These are phyloP conservation scores for Epinotia ramella DNA, from an alignment of 2,888 invertebrate species.

Conservation along the genomic window DNA sequence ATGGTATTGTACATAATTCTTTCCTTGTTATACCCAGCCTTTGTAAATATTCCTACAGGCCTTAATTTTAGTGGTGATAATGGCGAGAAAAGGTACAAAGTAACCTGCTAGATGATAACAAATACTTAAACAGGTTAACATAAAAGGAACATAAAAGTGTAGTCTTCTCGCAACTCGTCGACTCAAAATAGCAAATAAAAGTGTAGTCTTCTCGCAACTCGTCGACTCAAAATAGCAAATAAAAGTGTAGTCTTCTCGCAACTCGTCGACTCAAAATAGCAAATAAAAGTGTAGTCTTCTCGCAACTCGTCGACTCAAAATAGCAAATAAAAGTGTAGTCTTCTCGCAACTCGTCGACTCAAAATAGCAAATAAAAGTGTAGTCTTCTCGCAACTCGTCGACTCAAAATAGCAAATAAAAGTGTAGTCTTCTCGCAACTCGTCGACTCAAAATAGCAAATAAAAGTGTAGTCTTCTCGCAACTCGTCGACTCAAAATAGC, in stretches of 20 bases:
- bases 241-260: slow-evolving; percentile 10
- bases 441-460: slow-evolving; percentile 16
- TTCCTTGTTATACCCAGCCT: too few species aligned
- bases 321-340: slow-evolving; percentile 17
- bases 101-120: not conserved
- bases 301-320: slow-evolving; percentile 5
- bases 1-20: too few species aligned
- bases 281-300: slow-evolving; percentile 17
- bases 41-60: too few species aligned
- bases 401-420: slow-evolving; percentile 23
- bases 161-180: not conserved
- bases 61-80: too few species aligned
- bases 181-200: slow-evolving; percentile 23
- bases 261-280: slow-evolving; percentile 9
- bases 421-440: slow-evolving; percentile 3
- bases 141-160: slow-evolving; percentile 8
- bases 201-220: slow-evolving; percentile 3
- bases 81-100: not conserved
- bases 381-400: not conserved
- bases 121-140: not conserved
- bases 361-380: slow-evolving; percentile 19
- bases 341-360: slow-evolving; percentile 9
- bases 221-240: slow-evolving; percentile 16
- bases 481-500: slow-evolving; percentile 9
- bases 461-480: slow-evolving; percentile 10